Evolutionary conservation across 2,113 vertebrate genomes (phyloP), one percentile per base, ranked within the genome.

Genomic region (Oncorhynchus nerka): DNA sequence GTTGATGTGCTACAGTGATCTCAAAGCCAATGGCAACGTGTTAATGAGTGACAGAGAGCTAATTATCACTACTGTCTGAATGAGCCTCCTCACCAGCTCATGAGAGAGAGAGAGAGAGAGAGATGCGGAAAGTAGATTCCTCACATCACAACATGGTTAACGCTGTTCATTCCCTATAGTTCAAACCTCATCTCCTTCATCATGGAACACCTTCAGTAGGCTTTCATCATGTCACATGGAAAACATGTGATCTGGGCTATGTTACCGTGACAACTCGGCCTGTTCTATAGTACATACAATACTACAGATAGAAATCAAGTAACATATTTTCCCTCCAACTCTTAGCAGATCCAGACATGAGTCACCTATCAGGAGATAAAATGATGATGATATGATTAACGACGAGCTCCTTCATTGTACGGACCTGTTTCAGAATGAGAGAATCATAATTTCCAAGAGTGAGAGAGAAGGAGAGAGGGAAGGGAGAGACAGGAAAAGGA

Each of bases 11-110:
- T 61, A 2, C 64, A 24, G 75, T 19, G 67, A 73, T 75, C 24
- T 16, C 39, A 70, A 84, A 70, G n/a, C 71, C 79, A 76, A 62
- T 59, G 80, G 71, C 73, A 77, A 45, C 48, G 0, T 64, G 79
- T 2, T 74, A 88, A 87, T 88, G 74, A 87, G 75, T 88, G 83
- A 89, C 83, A 82, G 65, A 73, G 66, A 74, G 84, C 77, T 81
- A 81, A 85, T 86, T 67, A 89, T 85, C 74, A 26, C 19, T 12
- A 5, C 39, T 24, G 20, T 70, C 34, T 61, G 30, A 16, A 68
- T 8, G 3, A 34, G 5, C 6, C 30, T 34, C 78, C 59, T 70
- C 59, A 2, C n/a, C 32, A 80, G 71, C 75, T 16, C 51, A n/a
- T n/a, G n/a, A n/a, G n/a, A n/a, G 55, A 73, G 70, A 61, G 55